phyloP scores from a whole-genome alignment of 2,113 vertebrate genomes.

The Sylvicapra grimmia region DNA sequence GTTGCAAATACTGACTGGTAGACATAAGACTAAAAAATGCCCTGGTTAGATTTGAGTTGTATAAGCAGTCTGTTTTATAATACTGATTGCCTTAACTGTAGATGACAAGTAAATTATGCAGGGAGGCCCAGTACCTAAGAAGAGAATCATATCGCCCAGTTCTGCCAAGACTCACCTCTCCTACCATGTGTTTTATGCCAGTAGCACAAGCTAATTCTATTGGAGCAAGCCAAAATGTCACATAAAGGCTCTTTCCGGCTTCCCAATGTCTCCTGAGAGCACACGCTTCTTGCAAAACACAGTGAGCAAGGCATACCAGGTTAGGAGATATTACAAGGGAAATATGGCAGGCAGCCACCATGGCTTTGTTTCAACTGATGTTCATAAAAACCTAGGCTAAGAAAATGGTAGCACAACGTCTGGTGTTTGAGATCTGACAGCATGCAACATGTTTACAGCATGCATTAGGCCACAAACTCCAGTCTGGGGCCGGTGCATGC shows the following conservation, averaged over 20 bases:
- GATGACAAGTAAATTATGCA: background rate
- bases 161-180: background rate
- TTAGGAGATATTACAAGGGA: conserved; percentile 64
- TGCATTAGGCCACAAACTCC: conserved; percentile 65
- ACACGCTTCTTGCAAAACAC: conserved; percentile 34
- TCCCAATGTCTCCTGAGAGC: background rate
- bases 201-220: background rate
- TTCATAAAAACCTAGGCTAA: conserved; percentile 72
- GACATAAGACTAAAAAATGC: background rate
- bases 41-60: background rate
- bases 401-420: conserved; percentile 66
- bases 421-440: conserved; percentile 75
- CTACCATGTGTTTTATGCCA: background rate
- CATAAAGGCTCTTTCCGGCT: background rate
- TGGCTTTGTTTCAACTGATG: conserved; percentile 71
- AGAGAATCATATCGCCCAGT: background rate
- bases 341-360: conserved; percentile 70
- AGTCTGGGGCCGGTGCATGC: background rate
- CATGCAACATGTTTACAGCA: conserved; percentile 73
- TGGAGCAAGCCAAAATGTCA: background rate
- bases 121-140: background rate
- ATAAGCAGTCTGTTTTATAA: background rate
- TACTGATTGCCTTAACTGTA: background rate
- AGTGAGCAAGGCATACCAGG: conserved; percentile 47
- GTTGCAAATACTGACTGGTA: background rate